Evolutionary conservation across 2,797 vertebrate species (phyloP).

Genomic region (Coregonus sp.): DNA sequence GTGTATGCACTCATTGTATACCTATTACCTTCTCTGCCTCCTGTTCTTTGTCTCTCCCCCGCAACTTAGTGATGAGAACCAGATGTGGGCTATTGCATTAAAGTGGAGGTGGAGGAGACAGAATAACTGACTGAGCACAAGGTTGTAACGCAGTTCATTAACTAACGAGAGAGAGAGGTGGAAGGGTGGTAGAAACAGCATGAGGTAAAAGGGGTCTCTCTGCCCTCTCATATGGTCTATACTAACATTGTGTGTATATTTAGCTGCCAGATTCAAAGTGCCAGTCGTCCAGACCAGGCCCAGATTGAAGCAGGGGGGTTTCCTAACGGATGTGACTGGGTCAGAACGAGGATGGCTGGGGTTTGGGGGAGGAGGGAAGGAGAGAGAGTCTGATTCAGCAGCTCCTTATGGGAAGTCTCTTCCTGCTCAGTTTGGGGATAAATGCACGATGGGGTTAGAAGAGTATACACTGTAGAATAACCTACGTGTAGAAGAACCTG

Average conservation of each 20-base stretch:
- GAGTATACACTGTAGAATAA: slow-evolving; percentile 44
- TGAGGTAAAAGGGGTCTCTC: slow-evolving; percentile 10
- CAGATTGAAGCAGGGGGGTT: slow-evolving; percentile 45
- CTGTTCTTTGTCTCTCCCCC: slow-evolving; percentile 11
- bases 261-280: slow-evolving; percentile 37
- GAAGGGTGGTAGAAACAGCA: neutral
- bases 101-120: slow-evolving; percentile 10
- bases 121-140: neutral
- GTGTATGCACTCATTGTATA: slow-evolving; percentile 39
- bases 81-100: slow-evolving; percentile 47
- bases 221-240: slow-evolving; percentile 33
- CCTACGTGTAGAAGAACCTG: slow-evolving; percentile 41
- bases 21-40: slow-evolving; percentile 18
- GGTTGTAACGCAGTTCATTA: neutral
- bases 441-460: slow-evolving; percentile 14
- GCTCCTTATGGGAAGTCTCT: slow-evolving; percentile 55
- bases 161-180: slow-evolving; percentile 10
- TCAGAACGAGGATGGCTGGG: slow-evolving; percentile 50
- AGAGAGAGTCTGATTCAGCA: slow-evolving; percentile 71
- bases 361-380: slow-evolving; percentile 22
- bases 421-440: slow-evolving; percentile 48
- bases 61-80: slow-evolving; percentile 63
- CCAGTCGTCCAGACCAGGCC: slow-evolving; percentile 36
- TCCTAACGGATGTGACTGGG: slow-evolving; percentile 58
- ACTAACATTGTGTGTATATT: slow-evolving; percentile 34